Evolutionary conservation across 2,888 invertebrate genomes (phyloP), one percentile per base, ranked within the genome.

Genomic region (Heliothis peltigera): DNA sequence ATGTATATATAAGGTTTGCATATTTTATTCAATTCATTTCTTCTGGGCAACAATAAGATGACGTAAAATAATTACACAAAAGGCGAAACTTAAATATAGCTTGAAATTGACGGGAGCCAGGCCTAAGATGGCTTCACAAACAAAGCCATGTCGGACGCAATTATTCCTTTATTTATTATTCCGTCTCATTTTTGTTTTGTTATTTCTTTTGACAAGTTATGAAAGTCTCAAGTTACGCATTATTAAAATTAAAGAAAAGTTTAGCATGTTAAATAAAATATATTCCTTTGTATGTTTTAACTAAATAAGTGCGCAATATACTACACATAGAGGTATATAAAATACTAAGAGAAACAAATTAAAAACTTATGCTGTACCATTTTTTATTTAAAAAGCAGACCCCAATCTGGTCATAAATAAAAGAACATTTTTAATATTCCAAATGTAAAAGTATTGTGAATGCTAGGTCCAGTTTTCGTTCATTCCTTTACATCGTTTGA

Each of bases 81-180:
- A 64, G 64, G 59, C 48, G 10, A 32, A 67, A 64, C 63, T 62
- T 60, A 73, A 75, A 66, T 63, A 77, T 60, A 64, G 61, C 66
- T 75, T 65, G 59, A 61, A 75, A 77, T 77, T 78, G 78, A 80
- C 64, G 67, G 68, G 68, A 80, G 79, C 78, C 70, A 75, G 67
- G 70, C 79, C 80, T 78, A 80, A 69, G 72, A 75, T 67, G 64
- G 73, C 64, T 83, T 80, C 72, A 63, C 74, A 81, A 82, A 87
- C 83, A 87, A 86, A 86, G 82, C 81, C 78, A 82, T 78, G 84
- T 86, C 84, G 76, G 72, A 80, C 79, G 80, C 84, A 89, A 89
- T 88, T 87, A 88, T 88, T 84, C 73, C 74, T 84, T 87, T 82
- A 86, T 87, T 87, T 86, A 84, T 87, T 87, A 87, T 87, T 85